Evolutionary conservation across 2,113 vertebrate genomes (phyloP).

Genomic region (Sigmodon hispidus): DNA sequence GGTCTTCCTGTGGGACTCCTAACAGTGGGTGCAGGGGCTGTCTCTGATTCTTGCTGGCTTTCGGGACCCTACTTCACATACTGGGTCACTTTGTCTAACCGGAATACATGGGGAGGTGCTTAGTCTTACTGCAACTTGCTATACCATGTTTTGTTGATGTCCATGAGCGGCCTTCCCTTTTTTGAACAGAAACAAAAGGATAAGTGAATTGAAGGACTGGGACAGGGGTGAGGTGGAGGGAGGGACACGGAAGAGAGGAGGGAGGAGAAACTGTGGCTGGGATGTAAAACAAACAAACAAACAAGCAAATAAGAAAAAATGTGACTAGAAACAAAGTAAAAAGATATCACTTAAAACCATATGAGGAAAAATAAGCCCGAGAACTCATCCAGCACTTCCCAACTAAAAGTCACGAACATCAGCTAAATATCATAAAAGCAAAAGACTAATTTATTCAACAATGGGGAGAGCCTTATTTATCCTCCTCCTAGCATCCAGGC

Average conservation of each 20-base stretch:
- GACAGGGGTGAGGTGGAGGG: rapidly evolving
- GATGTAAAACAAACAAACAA: not conserved
- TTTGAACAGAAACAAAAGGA: not conserved
- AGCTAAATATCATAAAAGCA: not conserved
- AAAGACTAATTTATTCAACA: no score
- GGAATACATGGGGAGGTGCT: not conserved
- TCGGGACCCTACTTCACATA: not conserved
- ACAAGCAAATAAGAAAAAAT: not conserved
- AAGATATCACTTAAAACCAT: not conserved
- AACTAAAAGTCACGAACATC: not conserved
- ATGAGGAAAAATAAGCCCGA: not conserved
- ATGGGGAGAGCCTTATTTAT: no score
- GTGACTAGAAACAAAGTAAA: not conserved
- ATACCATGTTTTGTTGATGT: not conserved
- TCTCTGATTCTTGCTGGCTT: not conserved
- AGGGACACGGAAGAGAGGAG: not conserved
- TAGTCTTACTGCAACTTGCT: not conserved
- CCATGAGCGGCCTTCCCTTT: not conserved
- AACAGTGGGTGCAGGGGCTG: no score
- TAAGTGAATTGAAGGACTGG: not conserved
- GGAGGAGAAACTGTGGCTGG: not conserved
- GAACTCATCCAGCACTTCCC: no score
- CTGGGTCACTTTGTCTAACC: not conserved
- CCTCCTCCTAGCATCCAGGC: no score
- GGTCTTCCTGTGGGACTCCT: no score